phyloP scores from a whole-genome alignment of 2,113 vertebrate genomes.

The Chitala chitala region DNA sequence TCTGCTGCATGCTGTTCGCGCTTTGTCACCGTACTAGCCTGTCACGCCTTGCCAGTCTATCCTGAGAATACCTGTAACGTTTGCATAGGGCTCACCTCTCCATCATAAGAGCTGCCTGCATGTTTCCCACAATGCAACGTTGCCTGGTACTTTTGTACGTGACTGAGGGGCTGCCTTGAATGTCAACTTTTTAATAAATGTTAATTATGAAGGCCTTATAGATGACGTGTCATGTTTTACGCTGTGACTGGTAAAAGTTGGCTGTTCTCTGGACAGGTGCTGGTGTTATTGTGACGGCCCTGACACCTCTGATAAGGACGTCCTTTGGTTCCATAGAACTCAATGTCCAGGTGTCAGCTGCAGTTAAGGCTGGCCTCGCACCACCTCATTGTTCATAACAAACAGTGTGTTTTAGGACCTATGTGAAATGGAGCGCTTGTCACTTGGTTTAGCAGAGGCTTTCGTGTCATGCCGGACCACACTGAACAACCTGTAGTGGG shows the following conservation, averaged over 20 bases:
- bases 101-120: neutral
- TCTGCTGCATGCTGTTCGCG: neutral
- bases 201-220: slow-evolving; percentile 10
- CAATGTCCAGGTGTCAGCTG: too few species aligned
- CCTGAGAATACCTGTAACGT: too few species aligned
- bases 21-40: neutral
- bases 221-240: neutral
- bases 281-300: neutral
- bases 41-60: slow-evolving; percentile 14
- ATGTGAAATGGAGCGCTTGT: too few species aligned
- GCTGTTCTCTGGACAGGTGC: neutral
- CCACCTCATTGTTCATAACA: too few species aligned
- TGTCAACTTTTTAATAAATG: neutral
- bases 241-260: neutral
- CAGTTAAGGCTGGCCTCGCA: too few species aligned
- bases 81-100: too few species aligned
- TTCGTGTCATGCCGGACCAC: neutral
- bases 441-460: too few species aligned
- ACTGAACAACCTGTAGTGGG: neutral
- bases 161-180: slow-evolving; percentile 7
- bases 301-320: too few species aligned
- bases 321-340: too few species aligned
- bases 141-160: neutral
- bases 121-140: neutral
- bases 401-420: too few species aligned